Evolutionary conservation across 2,113 vertebrate species (phyloP), one percentile per base, ranked within the genome.

Genomic region (Leptocoma aspasia): DNA sequence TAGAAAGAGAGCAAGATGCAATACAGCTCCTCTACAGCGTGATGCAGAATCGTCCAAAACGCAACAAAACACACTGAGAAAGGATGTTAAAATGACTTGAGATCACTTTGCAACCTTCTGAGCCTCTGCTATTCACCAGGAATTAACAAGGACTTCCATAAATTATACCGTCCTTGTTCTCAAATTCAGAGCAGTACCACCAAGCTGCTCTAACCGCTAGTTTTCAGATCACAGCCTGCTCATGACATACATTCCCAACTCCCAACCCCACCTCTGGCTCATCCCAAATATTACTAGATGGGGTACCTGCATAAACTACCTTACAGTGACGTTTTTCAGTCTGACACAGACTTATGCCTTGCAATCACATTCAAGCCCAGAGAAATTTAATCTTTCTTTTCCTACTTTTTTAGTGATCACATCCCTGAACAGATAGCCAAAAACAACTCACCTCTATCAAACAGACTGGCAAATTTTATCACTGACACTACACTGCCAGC

Each of bases 371-470:
- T 50, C n/a, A 53, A 41, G 42, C 22, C 37, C 30, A 64, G 53
- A 79, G 11, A 27, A 82, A 76, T 52, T 71, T 20, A 65, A 2
- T 35, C 20, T 47, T 60, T 56, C 44, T 53, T 54, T 75, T 24
- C 1, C 0, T 64, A 22, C 8, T 6, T 63, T 47, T 73, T 53
- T 11, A 72, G 20, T 5, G 1, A 59, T 23, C 52, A 35, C 6
- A 39, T 50, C 28, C 22, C 23, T 41, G 28, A 77, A 65, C 6
- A 77, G 31, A 53, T 11, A 42, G 18, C 6, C 5, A 65, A 83
- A 83, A 80, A 3, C 15, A 72, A 69, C 24, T 66, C 21, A 72
- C 11, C 17, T 76, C 10, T 19, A 49, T 50, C 35, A 59, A 73
- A 69, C 7, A 54, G 61, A 57, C 10, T 24, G 33, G 35, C 15